phyloP scores from a whole-genome alignment of 2,797 vertebrate species.

The Melanotaenia boesemani region DNA sequence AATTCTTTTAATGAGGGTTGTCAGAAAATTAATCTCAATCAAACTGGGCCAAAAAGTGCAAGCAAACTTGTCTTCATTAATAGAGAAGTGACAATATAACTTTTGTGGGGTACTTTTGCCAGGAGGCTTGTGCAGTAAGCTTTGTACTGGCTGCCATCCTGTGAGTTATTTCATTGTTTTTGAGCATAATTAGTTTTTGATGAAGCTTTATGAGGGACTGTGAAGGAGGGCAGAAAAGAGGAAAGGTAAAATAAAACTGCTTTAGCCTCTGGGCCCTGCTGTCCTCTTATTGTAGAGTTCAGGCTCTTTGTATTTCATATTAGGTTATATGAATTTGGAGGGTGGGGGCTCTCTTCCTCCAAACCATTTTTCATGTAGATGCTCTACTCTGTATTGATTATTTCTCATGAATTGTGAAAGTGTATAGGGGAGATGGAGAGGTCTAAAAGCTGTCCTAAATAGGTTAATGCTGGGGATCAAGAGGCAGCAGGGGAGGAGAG shows the following conservation, averaged over 20 bases:
- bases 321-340: slow-evolving; percentile 64
- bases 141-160: slow-evolving; percentile 34
- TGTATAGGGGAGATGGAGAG: slow-evolving; percentile 61
- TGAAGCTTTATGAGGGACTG: slow-evolving; percentile 58
- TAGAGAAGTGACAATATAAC: slow-evolving; percentile 80
- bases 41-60: slow-evolving; percentile 75
- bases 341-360: slow-evolving; percentile 38
- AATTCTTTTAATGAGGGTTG: slow-evolving; percentile 75
- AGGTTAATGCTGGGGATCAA: slow-evolving; percentile 65
- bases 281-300: slow-evolving; percentile 35
- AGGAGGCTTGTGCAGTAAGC: slow-evolving; percentile 54
- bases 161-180: slow-evolving; percentile 75
- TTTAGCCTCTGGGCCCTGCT: slow-evolving; percentile 47
- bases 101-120: slow-evolving; percentile 64
- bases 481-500: slow-evolving; percentile 50
- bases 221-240: slow-evolving; percentile 45
- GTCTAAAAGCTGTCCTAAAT: slow-evolving; percentile 75
- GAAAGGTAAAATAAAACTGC: slow-evolving; percentile 62
- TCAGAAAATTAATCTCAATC: slow-evolving; percentile 85
- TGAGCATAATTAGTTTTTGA: slow-evolving; percentile 73
- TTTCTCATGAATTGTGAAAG: slow-evolving; percentile 81
- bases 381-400: slow-evolving; percentile 83
- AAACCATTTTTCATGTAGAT: slow-evolving; percentile 70
- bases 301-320: slow-evolving; percentile 51
- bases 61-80: slow-evolving; percentile 83